These are phyloP conservation scores for Chrysomallon squamiferum DNA, from an alignment of 1,140 invertebrate genomes.

Conservation along the genomic window DNA sequence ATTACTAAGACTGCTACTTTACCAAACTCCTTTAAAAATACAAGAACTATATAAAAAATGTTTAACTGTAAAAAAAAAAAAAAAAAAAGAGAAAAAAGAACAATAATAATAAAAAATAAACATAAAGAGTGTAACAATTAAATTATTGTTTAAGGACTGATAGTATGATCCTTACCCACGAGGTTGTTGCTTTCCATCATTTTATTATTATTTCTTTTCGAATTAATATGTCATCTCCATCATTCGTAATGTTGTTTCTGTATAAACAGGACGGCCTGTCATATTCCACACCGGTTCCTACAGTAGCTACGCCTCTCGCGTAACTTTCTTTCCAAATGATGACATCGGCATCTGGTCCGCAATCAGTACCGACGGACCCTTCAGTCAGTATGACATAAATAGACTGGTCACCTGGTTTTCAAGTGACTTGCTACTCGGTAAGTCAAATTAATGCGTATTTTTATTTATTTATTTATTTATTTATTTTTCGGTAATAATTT, in stretches of 20 bases:
- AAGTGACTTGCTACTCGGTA: neutral
- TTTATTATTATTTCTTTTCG: too few species aligned
- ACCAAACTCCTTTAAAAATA: neutral
- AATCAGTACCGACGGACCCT: neutral
- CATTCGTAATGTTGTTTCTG: neutral
- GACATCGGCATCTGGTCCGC: slow-evolving; percentile 3
- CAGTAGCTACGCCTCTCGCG: neutral
- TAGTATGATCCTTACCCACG: too few species aligned
- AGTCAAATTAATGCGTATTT: neutral
- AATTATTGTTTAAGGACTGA: too few species aligned
- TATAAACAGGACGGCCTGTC: neutral
- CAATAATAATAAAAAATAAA: neutral
- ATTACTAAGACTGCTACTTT: neutral
- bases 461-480: too few species aligned
- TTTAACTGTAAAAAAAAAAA: neutral
- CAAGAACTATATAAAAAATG: neutral
- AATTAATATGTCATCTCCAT: neutral
- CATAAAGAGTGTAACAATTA: too few species aligned
- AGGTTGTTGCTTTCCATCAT: too few species aligned
- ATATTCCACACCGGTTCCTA: neutral
- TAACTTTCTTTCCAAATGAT: neutral
- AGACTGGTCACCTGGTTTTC: neutral
- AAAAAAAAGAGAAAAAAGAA: neutral
- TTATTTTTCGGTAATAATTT: neutral
- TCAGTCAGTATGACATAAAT: neutral